Evolutionary conservation across 2,888 invertebrate genomes (phyloP).

Genomic region (Euspilapteryx auroguttella): DNA sequence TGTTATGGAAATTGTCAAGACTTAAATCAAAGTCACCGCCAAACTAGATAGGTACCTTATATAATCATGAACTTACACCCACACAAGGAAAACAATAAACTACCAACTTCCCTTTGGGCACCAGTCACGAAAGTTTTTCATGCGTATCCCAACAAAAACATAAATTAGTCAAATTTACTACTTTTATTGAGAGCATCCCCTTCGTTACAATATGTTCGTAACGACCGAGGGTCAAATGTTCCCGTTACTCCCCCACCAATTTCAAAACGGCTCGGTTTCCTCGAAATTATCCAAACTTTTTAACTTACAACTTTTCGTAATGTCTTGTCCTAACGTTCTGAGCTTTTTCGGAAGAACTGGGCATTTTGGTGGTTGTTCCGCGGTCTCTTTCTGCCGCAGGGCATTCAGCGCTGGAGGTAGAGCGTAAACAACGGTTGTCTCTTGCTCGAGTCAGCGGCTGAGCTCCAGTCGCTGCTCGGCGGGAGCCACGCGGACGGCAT

Average conservation of each 20-base stretch:
- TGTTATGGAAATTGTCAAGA: neutral
- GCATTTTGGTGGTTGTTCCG: slow-evolving; percentile 19
- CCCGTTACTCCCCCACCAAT: slow-evolving; percentile 35
- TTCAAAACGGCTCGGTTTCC: slow-evolving; percentile 31
- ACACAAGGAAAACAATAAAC: slow-evolving; percentile 35
- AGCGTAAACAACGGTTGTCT: too few species aligned
- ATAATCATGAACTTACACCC: too few species aligned
- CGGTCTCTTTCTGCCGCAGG: too few species aligned
- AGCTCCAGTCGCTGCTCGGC: too few species aligned
- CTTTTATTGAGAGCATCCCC: slow-evolving; percentile 51
- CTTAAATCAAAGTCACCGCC: too few species aligned
- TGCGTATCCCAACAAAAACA: slow-evolving; percentile 55
- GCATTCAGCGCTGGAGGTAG: too few species aligned
- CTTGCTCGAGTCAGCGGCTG: too few species aligned
- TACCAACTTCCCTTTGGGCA: slow-evolving; percentile 53
- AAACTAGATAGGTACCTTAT: too few species aligned
- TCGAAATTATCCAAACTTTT: slow-evolving; percentile 55
- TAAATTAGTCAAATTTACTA: slow-evolving; percentile 56
- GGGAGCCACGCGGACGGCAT: too few species aligned
- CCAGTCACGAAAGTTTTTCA: slow-evolving; percentile 51
- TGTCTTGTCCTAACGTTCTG: slow-evolving; percentile 14
- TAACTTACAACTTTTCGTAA: slow-evolving; percentile 52
- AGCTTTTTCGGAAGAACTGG: slow-evolving; percentile 33
- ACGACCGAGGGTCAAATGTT: slow-evolving; percentile 48
- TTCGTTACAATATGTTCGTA: slow-evolving; percentile 53